Base-by-base conservation (phyloP, 2,113 vertebrate species). In the Zosterops lateralis region DNA sequence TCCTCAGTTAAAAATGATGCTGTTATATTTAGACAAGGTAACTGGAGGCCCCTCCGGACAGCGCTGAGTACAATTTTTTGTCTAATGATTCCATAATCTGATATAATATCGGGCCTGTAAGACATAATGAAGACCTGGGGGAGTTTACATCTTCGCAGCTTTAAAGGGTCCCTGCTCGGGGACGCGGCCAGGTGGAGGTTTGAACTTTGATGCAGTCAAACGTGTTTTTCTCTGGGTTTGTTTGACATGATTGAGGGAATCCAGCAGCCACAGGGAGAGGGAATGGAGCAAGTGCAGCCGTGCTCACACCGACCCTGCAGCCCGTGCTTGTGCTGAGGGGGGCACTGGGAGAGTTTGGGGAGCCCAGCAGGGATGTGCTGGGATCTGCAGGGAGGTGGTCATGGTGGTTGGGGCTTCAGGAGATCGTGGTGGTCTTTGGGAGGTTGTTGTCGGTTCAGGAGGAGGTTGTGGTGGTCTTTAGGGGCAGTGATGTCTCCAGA, bases 31-130 rank as follows among this genome's bases (percentile, higher is more conserved):
- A 97, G 97, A 97, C 92, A 87, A 96, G 96, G 96, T 87, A 95
- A 96, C 84, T 66, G 51, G 83, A 90, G 90, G 93, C 92, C 95
- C 92, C 94, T 93, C 95, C 1, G 95, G 96, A 96, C 83, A 67
- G 79, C 24, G 14, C 89, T 17, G 79, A 95, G 89, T 86, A 96
- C 90, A 68, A 53, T 94, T 96, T 96, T 94, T 93, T 93, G 93
- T 96, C 93, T 97, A 97, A 97, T 96, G 96, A 97, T 96, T 96
- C 95, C 96, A 97, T 97, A 95, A 97, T 97, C 93, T 95, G 90
- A 87, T 93, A 90, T 96, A 93, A 97, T 96, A 94, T 93, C 31
- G 53, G 90, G 90, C 92, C 96, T 93, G 95, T 94, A 95, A 95
- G 94, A 93, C 93, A 91, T 97, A 97, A 97, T 97, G 96, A 97